A percentile compares a stretch with the other conserved stretches of the same genome.
These are phyloP conservation scores for Deilephila elpenor DNA, from an alignment of 2,888 invertebrate genomes.

Conservation along the genomic window DNA sequence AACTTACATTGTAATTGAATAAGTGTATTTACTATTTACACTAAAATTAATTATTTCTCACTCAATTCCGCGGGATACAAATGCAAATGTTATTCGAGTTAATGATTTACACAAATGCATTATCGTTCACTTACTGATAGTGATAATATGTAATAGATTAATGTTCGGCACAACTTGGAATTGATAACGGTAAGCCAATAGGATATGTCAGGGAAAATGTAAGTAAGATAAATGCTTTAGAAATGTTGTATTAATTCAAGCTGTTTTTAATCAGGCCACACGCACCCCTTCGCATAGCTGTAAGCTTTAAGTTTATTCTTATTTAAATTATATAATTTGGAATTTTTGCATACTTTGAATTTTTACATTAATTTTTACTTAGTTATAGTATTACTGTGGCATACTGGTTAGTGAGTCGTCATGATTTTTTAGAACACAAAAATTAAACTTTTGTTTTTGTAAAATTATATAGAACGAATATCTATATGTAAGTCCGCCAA, in stretches of 20 bases:
- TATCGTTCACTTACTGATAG: constrained; percentile 25
- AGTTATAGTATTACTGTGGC: too few relatives aligned
- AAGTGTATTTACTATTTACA: constrained; percentile 20
- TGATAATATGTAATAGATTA: constrained; percentile 26
- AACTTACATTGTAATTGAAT: constrained; percentile 17
- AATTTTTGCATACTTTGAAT: too few relatives aligned
- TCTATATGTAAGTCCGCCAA: too few relatives aligned
- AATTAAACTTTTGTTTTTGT: too few relatives aligned
- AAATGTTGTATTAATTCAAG: constrained; percentile 18
- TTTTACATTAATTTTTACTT: too few relatives aligned
- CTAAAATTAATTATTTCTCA: constrained; percentile 14
- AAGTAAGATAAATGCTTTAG: constrained; percentile 24
- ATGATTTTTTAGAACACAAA: too few relatives aligned
- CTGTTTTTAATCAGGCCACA: constrained; percentile 11
- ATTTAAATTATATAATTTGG: too few relatives aligned
- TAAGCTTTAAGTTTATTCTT: neutral
- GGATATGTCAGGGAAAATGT: constrained; percentile 19
- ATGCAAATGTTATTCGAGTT: constrained; percentile 19
- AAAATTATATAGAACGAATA: too few relatives aligned
- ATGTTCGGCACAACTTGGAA: constrained; percentile 9
- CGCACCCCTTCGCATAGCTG: neutral
- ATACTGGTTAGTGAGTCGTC: too few relatives aligned
- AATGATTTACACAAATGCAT: constrained; percentile 27
- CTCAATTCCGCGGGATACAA: constrained; percentile 7
- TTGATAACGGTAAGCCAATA: constrained; percentile 24